Percentiles rank a stretch among this genome's conserved stretches.
Evolutionary conservation across 2,797 vertebrate species (phyloP).

Genomic region (Tangara arthus): DNA sequence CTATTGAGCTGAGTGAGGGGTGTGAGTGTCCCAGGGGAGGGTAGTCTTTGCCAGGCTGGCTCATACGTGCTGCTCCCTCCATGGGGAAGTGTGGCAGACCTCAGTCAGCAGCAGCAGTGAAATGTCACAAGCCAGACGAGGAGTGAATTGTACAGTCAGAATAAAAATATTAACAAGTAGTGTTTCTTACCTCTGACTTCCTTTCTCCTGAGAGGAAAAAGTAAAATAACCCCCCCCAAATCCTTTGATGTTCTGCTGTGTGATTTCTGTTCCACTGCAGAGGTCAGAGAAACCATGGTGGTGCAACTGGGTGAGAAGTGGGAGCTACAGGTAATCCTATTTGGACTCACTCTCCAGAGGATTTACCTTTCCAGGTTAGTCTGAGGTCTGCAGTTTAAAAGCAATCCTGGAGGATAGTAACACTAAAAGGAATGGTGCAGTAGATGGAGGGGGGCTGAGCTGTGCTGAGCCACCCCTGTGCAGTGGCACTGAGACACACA

Average conservation of each 20-base stretch:
- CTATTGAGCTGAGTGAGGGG: background rate
- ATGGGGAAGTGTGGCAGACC: background rate
- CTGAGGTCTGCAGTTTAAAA: background rate
- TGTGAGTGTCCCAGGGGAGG: background rate
- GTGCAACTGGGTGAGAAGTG: background rate
- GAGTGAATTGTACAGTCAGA: background rate
- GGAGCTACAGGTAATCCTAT: background rate
- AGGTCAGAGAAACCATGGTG: background rate
- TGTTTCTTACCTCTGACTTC: background rate
- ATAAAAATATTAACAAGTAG: background rate
- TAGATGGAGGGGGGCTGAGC: background rate
- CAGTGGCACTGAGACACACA: background rate
- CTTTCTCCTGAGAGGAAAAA: background rate
- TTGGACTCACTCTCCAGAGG: background rate
- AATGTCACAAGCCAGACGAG: background rate
- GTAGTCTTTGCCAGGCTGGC: background rate
- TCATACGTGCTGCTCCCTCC: background rate
- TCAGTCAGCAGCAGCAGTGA: background rate
- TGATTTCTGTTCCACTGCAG: background rate
- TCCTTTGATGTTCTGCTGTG: background rate
- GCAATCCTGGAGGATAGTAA: background rate
- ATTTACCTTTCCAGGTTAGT: background rate
- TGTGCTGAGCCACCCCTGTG: rapidly evolving
- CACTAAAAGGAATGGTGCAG: background rate
- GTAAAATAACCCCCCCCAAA: rapidly evolving